These are phyloP conservation scores for Halictus quadricinctus DNA, from an alignment of 2,888 invertebrate genomes.

Conservation along the genomic window DNA sequence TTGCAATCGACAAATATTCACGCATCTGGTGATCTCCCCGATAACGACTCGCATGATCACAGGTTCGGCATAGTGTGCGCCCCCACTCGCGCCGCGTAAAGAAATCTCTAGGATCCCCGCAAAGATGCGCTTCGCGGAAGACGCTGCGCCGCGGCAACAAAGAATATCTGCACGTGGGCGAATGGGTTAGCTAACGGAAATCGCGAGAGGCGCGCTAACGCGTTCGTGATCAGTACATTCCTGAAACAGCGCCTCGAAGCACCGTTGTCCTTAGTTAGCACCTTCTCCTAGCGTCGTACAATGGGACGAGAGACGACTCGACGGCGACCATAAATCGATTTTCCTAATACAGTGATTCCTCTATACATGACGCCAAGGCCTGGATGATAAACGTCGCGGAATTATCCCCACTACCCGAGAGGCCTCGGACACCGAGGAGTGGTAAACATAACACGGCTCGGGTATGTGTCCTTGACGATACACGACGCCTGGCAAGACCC, in stretches of 20 bases:
- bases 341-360: neutral
- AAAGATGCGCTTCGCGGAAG: constrained; percentile 19
- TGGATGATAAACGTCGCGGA: too few species aligned
- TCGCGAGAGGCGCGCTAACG: constrained; percentile 52
- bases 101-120: constrained; percentile 10
- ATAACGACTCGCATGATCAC: neutral
- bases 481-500: too few species aligned
- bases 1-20: neutral
- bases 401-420: too few species aligned
- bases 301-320: neutral
- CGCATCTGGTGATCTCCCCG: neutral
- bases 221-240: constrained; percentile 55
- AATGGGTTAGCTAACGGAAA: constrained; percentile 62
- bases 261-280: constrained; percentile 48
- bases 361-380: too few species aligned
- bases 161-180: constrained; percentile 56
- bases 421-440: too few species aligned
- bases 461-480: too few species aligned
- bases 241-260: constrained; percentile 51
- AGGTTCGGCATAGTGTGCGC: neutral
- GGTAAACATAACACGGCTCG: too few species aligned
- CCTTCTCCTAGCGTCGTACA: neutral
- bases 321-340: neutral
- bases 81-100: neutral
- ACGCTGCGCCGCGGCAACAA: constrained; percentile 23